Conservation (phyloP, 2,797 vertebrate species). For the Botia kubotai region DNA sequence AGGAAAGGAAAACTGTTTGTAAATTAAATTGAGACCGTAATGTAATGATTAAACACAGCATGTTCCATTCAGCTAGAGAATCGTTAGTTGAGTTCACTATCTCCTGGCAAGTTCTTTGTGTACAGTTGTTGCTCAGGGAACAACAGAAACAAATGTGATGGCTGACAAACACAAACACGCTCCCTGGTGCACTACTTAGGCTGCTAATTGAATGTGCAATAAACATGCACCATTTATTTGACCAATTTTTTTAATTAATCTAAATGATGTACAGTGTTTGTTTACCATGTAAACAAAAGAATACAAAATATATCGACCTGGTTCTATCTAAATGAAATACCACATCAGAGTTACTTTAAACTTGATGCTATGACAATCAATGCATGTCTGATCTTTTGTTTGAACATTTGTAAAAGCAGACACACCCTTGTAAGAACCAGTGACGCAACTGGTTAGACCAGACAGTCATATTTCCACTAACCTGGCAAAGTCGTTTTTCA, state of each 20-base stretch:
- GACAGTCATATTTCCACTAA: conserved; percentile 46
- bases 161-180: background rate
- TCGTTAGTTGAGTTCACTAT: no score
- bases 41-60: background rate
- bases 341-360: no score
- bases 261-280: background rate
- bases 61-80: background rate
- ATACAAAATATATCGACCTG: background rate
- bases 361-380: background rate
- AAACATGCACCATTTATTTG: background rate
- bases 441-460: background rate
- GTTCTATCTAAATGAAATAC: background rate
- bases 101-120: background rate
- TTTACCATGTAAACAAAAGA: background rate
- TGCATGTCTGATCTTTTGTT: background rate
- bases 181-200: background rate
- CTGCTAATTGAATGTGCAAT: background rate
- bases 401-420: background rate
- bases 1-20: background rate
- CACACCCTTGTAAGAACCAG: background rate
- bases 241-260: background rate
- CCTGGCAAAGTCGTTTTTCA: conserved; percentile 93
- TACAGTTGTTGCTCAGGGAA: conserved; percentile 8
- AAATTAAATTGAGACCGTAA: background rate
- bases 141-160: background rate